phyloP scores from a whole-genome alignment of 2,888 invertebrate species.

The Hyposoter didymator region DNA sequence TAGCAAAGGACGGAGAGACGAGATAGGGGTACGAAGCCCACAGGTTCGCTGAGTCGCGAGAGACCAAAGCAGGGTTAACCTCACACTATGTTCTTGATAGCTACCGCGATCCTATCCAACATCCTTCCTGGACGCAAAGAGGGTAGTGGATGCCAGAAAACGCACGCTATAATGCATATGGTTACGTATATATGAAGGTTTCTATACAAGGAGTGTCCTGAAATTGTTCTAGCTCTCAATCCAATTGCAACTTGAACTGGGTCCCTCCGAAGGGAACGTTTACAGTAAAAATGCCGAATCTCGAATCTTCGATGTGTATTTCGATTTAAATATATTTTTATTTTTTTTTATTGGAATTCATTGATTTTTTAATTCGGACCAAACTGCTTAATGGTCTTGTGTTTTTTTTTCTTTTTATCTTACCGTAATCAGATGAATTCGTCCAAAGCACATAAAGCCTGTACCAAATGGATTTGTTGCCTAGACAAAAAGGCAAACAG shows the following conservation, averaged over 20 bases:
- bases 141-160: slow-evolving; percentile 46
- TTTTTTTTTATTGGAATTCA: too few relatives aligned
- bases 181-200: background rate
- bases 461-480: slow-evolving; percentile 18
- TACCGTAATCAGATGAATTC: slow-evolving; percentile 60
- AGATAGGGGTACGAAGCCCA: slow-evolving; percentile 56
- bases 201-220: slow-evolving; percentile 10
- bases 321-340: too few relatives aligned
- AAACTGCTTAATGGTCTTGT: too few relatives aligned
- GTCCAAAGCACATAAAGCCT: slow-evolving; percentile 12
- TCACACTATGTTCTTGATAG: slow-evolving; percentile 64
- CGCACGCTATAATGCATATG: slow-evolving; percentile 11
- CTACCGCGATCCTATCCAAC: slow-evolving; percentile 65
- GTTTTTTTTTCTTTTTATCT: too few relatives aligned
- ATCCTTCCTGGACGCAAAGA: slow-evolving; percentile 60
- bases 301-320: too few relatives aligned
- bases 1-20: slow-evolving; percentile 52
- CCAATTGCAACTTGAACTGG: too few relatives aligned
- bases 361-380: too few relatives aligned
- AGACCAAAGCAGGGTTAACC: slow-evolving; percentile 61
- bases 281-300: background rate
- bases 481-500: slow-evolving; percentile 39
- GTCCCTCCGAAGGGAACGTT: too few relatives aligned
- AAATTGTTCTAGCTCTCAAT: background rate
- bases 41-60: slow-evolving; percentile 44